Base-by-base conservation (phyloP, 64 coral and sea anemone species). In the Pocillopora verrucosa region DNA sequence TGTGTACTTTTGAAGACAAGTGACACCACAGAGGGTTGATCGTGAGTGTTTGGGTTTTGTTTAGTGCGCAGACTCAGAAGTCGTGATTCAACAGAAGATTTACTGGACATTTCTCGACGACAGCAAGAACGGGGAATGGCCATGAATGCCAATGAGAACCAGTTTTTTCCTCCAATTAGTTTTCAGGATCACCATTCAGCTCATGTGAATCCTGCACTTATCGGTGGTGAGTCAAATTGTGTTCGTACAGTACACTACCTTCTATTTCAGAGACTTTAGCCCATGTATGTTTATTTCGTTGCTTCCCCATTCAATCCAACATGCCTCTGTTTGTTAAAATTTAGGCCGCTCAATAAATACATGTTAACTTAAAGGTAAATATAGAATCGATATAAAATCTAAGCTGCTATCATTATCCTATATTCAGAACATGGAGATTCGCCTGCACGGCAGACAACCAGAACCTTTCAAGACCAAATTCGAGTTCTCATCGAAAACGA, bases 91-190 rank as follows among this genome's bases (percentile, higher is more conserved):
- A 77, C 16, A 6, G 37, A 77, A 36, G 75, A 77, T 10, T 77
- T 77, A 56, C 35, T 77, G 19, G 36, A 56, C 14, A 51, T 38
- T 56, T 13, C 10, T 20, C n/a, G 56, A 58, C 41, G 37, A 57
- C 7, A 19, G 2, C 17, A 77, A 45, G 37, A 20, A 5, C 75
- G 45, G 19, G 34, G 30, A 30, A 30, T 45, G 16, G 17, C 75
- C 75, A 13, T 77, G 5, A 36, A 77, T 19, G 16, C 75, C 75
- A 77, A 77, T 77, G 75, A 77, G 36, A 77, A 77, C 41, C 75
- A 77, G 34, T 58, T 56, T 22, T 10, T 56, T 56, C 10, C 22
- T 16, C 56, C 75, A 45, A 9, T 17, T 77, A 9, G 10, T 19
- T 22, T 77, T 57, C 36, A 77, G 16, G 75, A 77, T 22, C 75